Evolutionary conservation across 2,888 invertebrate species (phyloP).

Genomic region (Steinernema hermaphroditum): DNA sequence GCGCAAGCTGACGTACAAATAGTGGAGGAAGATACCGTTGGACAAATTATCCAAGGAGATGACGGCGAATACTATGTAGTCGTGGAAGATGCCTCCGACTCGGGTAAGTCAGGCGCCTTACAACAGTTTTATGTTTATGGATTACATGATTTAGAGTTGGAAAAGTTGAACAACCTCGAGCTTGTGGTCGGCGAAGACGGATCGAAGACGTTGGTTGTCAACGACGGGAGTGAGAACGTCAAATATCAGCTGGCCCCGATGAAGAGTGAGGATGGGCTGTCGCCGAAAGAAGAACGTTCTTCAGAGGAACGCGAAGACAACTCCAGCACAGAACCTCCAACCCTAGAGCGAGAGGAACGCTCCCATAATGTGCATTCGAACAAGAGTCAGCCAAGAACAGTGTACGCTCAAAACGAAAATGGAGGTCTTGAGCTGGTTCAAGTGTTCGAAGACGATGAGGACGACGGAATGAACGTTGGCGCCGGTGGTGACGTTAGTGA

Average conservation of each 20-base stretch:
- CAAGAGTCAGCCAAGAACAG: neutral
- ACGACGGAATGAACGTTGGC: slow-evolving; percentile 32
- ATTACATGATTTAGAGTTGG: slow-evolving; percentile 42
- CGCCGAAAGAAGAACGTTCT: neutral
- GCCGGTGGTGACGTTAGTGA: neutral
- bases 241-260: slow-evolving; percentile 16
- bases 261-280: neutral
- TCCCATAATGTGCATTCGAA: neutral
- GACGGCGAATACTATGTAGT: slow-evolving; percentile 49
- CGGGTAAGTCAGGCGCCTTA: neutral
- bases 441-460: slow-evolving; percentile 27
- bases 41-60: slow-evolving; percentile 45
- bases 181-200: slow-evolving; percentile 40
- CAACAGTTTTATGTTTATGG: neutral
- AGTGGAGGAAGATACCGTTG: slow-evolving; percentile 42
- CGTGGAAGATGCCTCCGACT: slow-evolving; percentile 35
- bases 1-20: slow-evolving; percentile 28
- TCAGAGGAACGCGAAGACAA: neutral
- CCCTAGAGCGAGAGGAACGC: neutral
- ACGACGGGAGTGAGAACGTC: slow-evolving; percentile 2
- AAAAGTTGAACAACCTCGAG: slow-evolving; percentile 38
- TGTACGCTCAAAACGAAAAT: slow-evolving; percentile 6
- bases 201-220: slow-evolving; percentile 40
- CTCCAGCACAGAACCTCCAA: neutral
- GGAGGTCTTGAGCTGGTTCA: neutral